phyloP scores from a whole-genome alignment of 2,797 vertebrate species.

The Philypnodon macrostomus region DNA sequence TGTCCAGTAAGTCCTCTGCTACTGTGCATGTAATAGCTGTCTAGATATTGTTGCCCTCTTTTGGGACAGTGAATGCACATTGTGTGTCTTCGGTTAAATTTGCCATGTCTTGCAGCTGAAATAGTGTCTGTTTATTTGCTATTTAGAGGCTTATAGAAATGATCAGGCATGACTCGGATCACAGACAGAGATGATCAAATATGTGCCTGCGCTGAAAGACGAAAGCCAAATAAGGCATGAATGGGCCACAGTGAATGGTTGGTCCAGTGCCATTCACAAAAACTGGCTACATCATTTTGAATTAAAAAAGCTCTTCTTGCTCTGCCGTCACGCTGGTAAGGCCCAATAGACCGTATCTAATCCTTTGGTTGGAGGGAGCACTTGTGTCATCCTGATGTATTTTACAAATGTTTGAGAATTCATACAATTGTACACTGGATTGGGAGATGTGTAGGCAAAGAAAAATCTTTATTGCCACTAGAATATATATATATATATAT shows the following conservation, averaged over 20 bases:
- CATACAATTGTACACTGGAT: constrained; percentile 33
- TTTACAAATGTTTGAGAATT: constrained; percentile 60
- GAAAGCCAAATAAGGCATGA: constrained; percentile 31
- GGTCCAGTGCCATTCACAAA: constrained; percentile 29
- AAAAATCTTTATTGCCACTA: too few relatives aligned
- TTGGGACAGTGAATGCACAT: too few relatives aligned
- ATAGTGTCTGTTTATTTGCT: too few relatives aligned
- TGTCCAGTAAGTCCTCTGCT: too few relatives aligned
- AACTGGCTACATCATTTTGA: constrained; percentile 47
- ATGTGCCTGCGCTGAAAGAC: constrained; percentile 36
- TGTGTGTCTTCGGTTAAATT: too few relatives aligned
- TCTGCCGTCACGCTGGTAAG: constrained; percentile 54
- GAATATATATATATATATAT: too few relatives aligned
- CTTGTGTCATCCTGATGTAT: constrained; percentile 59
- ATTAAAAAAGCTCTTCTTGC: constrained; percentile 45
- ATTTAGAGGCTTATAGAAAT: constrained; percentile 33
- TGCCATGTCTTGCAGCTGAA: too few relatives aligned
- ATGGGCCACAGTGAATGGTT: constrained; percentile 22
- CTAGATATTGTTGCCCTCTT: too few relatives aligned
- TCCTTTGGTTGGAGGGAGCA: constrained; percentile 52
- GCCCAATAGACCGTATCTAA: constrained; percentile 54
- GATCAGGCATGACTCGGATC: constrained; percentile 28
- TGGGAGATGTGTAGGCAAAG: constrained; percentile 49
- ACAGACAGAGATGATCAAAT: constrained; percentile 41
- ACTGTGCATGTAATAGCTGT: too few relatives aligned